Percentiles rank a stretch among this genome's conserved stretches.
Conservation (phyloP, 1,140 invertebrate species). For the Cherax quadricarinatus region DNA sequence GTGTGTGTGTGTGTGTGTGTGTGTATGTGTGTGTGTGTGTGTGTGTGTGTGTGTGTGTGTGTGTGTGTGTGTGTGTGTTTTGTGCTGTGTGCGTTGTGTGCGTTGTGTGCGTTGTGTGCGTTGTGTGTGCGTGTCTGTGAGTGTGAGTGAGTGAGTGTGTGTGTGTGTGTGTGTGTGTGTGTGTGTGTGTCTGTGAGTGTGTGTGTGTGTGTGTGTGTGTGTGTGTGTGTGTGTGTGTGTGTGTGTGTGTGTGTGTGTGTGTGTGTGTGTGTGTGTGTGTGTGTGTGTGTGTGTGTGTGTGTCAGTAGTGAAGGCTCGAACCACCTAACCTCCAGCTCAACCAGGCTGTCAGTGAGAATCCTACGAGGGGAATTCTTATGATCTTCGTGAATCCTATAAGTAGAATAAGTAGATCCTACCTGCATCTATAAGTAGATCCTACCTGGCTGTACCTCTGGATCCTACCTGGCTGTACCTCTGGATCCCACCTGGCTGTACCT, state of each 20-base stretch:
- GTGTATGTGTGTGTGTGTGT: background rate
- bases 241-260: background rate
- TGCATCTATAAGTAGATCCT: no score
- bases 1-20: conserved; percentile 3
- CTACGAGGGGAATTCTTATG: no score
- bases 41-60: background rate
- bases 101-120: no score
- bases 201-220: background rate
- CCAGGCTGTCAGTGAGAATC: background rate
- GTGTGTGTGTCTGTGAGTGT: background rate
- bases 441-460: no score
- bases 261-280: background rate
- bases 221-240: background rate
- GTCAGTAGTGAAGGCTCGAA: background rate
- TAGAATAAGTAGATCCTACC: no score
- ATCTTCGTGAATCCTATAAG: no score
- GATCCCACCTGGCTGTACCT: no score
- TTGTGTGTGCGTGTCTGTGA: no score
- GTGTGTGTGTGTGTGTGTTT: no score
- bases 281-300: background rate
- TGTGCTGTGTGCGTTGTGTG: no score
- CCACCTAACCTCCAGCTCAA: background rate
- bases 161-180: background rate
- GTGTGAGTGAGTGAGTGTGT: background rate
- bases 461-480: no score